These are phyloP conservation scores for Brassicogethes aeneus DNA, from an alignment of 2,888 invertebrate species.

Conservation along the genomic window DNA sequence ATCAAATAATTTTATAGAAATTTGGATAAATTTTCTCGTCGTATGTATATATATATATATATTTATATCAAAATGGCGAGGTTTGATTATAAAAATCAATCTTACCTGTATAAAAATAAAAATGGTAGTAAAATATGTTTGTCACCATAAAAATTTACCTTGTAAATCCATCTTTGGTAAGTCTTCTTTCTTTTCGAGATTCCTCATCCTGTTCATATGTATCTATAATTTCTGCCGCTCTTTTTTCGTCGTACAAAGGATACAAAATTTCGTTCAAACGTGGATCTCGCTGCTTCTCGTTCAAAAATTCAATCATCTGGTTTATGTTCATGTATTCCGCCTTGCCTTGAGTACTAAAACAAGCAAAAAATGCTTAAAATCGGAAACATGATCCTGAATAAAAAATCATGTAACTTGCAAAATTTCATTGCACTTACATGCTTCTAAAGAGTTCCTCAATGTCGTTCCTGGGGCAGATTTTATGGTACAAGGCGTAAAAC, in stretches of 20 bases:
- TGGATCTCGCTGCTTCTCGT: conserved; percentile 97
- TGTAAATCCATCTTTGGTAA: conserved; percentile 93
- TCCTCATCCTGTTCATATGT: conserved; percentile 86
- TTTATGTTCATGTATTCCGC: conserved; percentile 77
- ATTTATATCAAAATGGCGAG: no score
- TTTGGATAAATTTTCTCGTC: no score
- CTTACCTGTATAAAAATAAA: no score
- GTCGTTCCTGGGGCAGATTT: conserved; percentile 97
- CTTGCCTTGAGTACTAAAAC: conserved; percentile 76
- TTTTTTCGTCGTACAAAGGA: conserved; percentile 91
- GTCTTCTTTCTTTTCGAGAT: conserved; percentile 57
- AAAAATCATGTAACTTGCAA: conserved; percentile 4
- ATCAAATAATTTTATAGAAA: no score
- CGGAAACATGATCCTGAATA: conserved; percentile 13
- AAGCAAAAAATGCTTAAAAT: neutral
- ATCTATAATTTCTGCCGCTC: conserved; percentile 85
- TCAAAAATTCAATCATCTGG: conserved; percentile 87
- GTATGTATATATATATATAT: no score
- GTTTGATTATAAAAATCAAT: no score
- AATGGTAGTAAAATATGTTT: no score
- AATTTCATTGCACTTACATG: conserved; percentile 66
- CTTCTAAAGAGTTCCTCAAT: conserved; percentile 95
- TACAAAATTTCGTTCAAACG: conserved; percentile 97
- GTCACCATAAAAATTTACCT: no score
- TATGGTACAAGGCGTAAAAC: conserved; percentile 96